These are phyloP conservation scores for Aspidiotus destructor DNA, from an alignment of 2,888 invertebrate species.

Conservation along the genomic window DNA sequence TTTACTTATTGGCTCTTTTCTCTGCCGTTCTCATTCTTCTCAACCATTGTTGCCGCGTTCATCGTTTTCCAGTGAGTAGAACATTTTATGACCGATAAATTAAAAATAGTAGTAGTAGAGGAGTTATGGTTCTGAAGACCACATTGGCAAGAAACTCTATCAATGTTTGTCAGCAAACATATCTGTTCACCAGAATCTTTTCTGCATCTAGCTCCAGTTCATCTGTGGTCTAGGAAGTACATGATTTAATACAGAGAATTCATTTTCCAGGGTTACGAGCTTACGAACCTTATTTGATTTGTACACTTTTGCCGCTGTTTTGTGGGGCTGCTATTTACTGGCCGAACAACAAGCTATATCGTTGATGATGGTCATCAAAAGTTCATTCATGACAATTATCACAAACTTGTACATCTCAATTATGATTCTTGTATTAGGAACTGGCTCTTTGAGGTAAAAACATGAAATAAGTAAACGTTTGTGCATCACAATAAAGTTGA, in stretches of 20 bases:
- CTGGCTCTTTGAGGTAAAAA: constrained; percentile 65
- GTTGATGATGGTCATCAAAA: constrained; percentile 68
- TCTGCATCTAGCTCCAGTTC: too few relatives aligned
- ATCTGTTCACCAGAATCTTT: too few relatives aligned
- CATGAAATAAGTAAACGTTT: background rate
- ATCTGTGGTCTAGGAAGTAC: too few relatives aligned
- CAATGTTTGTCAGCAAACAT: too few relatives aligned
- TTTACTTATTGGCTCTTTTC: constrained; percentile 71
- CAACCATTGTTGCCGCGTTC: constrained; percentile 54
- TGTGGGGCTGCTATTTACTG: constrained; percentile 78
- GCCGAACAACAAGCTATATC: constrained; percentile 78
- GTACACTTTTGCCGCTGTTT: constrained; percentile 56
- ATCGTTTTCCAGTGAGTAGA: constrained; percentile 41
- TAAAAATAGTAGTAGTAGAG: background rate
- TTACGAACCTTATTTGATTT: constrained; percentile 52
- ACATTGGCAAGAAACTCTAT: too few relatives aligned
- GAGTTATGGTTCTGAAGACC: too few relatives aligned
- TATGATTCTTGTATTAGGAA: constrained; percentile 55
- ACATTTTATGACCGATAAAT: background rate
- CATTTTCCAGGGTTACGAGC: constrained; percentile 47
- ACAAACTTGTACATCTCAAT: constrained; percentile 68
- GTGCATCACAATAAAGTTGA: background rate
- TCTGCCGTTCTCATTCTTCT: constrained; percentile 70
- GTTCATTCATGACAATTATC: constrained; percentile 65
- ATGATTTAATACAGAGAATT: too few relatives aligned